Conservation (phyloP, 2,888 invertebrate genomes). For the Melikaiella ostensackeni region DNA sequence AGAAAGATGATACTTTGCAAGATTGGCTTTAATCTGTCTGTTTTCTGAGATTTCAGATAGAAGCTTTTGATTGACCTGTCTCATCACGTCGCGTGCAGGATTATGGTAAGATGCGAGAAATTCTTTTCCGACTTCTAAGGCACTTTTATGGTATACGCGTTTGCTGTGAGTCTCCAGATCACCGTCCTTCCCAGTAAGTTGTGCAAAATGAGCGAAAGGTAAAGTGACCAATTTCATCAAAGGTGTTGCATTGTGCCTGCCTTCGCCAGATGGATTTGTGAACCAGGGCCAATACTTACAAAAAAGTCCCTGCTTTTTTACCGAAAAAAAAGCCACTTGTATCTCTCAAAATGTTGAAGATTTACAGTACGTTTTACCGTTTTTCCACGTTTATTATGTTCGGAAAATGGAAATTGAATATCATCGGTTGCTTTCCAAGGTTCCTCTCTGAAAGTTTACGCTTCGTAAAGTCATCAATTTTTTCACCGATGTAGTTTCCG, state of each 20-base stretch:
- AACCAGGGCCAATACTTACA: conserved; percentile 7
- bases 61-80: neutral
- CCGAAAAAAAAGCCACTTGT: too few relatives aligned
- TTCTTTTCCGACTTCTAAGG: conserved; percentile 25
- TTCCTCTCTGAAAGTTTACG: too few relatives aligned
- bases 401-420: too few relatives aligned
- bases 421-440: too few relatives aligned
- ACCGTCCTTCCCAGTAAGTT: conserved; percentile 2
- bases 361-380: too few relatives aligned
- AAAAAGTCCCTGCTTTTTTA: conserved; percentile 2
- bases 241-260: neutral
- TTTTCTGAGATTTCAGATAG: too few relatives aligned
- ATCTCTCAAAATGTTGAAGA: too few relatives aligned
- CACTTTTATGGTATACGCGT: conserved; percentile 30
- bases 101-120: conserved; percentile 18
- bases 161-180: conserved; percentile 13
- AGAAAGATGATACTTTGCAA: too few relatives aligned
- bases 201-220: conserved; percentile 1
- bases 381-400: too few relatives aligned
- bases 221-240: neutral
- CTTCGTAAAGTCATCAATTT: too few relatives aligned
- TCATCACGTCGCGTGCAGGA: neutral
- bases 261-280: neutral
- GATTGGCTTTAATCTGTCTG: too few relatives aligned
- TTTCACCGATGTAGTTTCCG: too few relatives aligned